These are phyloP conservation scores for Nothocercus nigrocapillus DNA, from an alignment of 2,113 vertebrate species.

Conservation along the genomic window DNA sequence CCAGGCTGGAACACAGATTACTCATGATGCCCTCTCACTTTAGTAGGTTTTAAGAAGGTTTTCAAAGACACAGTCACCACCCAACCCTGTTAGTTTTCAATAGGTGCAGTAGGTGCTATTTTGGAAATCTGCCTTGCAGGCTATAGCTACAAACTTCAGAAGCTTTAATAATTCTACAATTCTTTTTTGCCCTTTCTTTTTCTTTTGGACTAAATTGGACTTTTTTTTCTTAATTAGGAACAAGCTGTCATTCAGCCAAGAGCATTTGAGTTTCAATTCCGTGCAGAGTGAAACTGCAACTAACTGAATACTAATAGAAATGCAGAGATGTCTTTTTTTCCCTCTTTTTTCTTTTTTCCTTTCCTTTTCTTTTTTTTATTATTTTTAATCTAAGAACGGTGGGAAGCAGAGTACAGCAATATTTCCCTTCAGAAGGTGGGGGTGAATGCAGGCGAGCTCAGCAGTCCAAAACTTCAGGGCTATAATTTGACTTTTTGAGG, in stretches of 20 bases:
- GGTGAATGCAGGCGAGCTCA: background rate
- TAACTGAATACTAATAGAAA: background rate
- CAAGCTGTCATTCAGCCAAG: background rate
- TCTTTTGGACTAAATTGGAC: background rate
- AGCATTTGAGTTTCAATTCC: conserved; percentile 75
- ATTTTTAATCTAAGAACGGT: background rate
- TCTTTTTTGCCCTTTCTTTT: background rate
- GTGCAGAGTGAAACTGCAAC: conserved; percentile 69
- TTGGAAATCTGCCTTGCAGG: background rate
- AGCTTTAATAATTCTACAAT: background rate
- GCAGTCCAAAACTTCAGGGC: background rate
- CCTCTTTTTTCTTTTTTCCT: no score
- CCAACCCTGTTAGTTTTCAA: background rate
- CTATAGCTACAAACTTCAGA: background rate
- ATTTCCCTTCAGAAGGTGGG: background rate
- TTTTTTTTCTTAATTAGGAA: background rate
- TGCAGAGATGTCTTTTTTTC: rapidly evolving
- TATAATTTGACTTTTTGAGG: background rate
- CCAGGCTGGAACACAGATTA: background rate
- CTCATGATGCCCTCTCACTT: background rate
- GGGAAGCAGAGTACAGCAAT: background rate
- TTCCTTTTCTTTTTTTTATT: background rate
- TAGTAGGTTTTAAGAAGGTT: background rate
- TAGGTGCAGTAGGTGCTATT: background rate
- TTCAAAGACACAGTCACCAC: background rate